Evolutionary conservation across 2,113 vertebrate species (phyloP), one percentile per base, ranked within the genome.

Genomic region (Nothobranchius furzeri): DNA sequence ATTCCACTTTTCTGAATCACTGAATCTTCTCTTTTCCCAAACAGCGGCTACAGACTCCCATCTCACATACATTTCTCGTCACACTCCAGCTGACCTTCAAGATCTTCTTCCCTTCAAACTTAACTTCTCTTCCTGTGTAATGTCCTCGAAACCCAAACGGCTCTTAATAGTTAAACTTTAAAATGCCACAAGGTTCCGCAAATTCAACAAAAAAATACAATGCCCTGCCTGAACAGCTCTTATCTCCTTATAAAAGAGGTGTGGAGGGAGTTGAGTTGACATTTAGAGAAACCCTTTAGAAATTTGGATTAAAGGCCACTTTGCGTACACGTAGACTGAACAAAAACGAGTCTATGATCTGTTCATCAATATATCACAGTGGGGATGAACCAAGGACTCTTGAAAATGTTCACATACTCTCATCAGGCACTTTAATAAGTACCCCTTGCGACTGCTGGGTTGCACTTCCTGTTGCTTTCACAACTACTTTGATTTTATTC

Each of bases 181-280:
- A 88, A 90, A 87, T 87, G 80, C 72, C 84, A 84, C 49, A 52
- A 53, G 57, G 71, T 76, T 83, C 62, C 76, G 71, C 58, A 65
- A 68, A 54, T 70, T 79, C 68, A 69, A 56, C 56, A 46, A 66
- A 84, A 81, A 57, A 5, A 7, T n/a, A 40, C 3, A 15, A 14
- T 60, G 14, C 24, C 3, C 3, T 2, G n/a, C 8, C 37, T 43
- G 75, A 83, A 64, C 8, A 2, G 4, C 58, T 54, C 7, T 6
- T 55, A n/a, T 51, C 15, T 36, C 25, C 55, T 72, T 40, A 0
- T 59, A 36, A 60, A 72, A 49, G 37, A 64, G 61, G 20, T 47
- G 58, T n/a, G 51, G 65, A 73, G 75, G 78, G 68, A 59, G 78
- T 73, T 35, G 12, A 2, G 46, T 12, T 37, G 74, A 75, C 80